phyloP scores from a whole-genome alignment of 2,113 vertebrate species.

The Passer domesticus region DNA sequence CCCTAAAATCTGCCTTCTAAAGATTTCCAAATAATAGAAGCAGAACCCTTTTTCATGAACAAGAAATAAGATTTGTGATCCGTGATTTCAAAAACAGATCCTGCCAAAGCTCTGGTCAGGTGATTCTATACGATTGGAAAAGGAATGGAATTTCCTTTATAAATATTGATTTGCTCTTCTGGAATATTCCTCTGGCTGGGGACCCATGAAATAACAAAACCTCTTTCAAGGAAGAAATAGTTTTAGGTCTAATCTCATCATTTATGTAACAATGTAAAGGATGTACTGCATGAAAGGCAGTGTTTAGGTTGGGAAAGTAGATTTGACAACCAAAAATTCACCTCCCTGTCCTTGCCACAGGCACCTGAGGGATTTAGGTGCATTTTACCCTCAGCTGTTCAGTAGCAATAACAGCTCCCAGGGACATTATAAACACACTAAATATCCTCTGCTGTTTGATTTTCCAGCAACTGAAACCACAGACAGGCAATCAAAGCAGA shows the following conservation, averaged over 20 bases:
- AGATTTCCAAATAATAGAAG: neutral
- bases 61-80: neutral
- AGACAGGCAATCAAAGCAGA: neutral
- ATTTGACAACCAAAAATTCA: neutral
- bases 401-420: neutral
- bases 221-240: neutral
- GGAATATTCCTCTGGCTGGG: neutral
- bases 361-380: neutral
- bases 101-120: neutral
- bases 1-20: neutral
- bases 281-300: neutral
- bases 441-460: neutral
- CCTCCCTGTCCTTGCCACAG: neutral
- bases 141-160: neutral
- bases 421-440: neutral
- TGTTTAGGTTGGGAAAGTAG: neutral
- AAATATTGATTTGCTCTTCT: neutral
- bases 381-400: neutral
- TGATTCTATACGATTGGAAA: accelerated
- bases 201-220: neutral
- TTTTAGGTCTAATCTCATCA: neutral
- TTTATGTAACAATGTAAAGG: neutral
- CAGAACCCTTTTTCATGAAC: neutral
- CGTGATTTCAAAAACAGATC: neutral
- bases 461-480: neutral